Conservation (phyloP, 2,113 vertebrate species). For the Zosterops pallidus region DNA sequence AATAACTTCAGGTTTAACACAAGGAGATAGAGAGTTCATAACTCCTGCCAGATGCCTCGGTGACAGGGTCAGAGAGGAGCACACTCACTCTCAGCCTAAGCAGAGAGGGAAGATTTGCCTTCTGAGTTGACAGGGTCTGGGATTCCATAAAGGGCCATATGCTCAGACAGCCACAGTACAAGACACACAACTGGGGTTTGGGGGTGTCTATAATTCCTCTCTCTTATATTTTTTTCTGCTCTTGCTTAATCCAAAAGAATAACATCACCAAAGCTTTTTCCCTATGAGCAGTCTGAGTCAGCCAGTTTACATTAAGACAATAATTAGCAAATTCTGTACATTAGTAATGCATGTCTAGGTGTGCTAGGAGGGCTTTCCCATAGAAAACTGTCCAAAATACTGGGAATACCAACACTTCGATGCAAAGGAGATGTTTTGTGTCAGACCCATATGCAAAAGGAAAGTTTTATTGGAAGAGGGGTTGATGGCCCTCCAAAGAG, state of each 20-base stretch:
- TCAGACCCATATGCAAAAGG: neutral
- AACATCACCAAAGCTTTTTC: neutral
- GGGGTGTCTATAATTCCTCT: neutral
- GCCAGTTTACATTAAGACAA: neutral
- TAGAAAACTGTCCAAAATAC: neutral
- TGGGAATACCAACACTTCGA: neutral
- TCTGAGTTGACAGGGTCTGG: neutral
- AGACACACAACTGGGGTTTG: neutral
- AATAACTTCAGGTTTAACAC: conserved; percentile 23
- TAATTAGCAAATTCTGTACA: neutral
- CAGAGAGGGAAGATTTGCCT: neutral
- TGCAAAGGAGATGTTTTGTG: neutral
- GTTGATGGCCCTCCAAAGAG: neutral
- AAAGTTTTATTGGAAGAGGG: neutral
- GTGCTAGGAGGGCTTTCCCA: neutral
- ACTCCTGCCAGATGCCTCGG: neutral
- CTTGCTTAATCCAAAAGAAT: neutral
- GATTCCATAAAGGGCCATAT: neutral
- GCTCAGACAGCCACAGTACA: neutral
- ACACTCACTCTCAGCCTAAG: neutral
- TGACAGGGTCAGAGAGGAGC: conserved; percentile 8
- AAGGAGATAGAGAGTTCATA: conserved; percentile 1
- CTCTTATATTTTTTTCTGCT: neutral
- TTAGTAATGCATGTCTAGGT: neutral
- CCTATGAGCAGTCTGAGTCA: neutral